These are phyloP conservation scores for Acromyrmex echinatior DNA, from an alignment of 1,140 invertebrate species.

Conservation along the genomic window DNA sequence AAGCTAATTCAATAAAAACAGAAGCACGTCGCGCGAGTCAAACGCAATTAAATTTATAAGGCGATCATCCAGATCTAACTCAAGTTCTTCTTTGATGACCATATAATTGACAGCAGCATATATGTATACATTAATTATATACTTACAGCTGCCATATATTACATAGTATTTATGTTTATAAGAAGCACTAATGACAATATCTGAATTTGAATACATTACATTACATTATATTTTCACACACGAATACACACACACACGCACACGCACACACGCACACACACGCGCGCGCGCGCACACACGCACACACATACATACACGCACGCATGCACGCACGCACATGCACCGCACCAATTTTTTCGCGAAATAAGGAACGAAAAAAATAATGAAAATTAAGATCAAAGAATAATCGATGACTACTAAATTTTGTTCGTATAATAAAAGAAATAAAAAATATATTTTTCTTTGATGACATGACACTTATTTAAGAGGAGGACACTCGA, in stretches of 20 bases:
- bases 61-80: not conserved
- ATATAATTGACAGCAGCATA: not conserved
- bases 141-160: slow-evolving; percentile 4
- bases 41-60: not conserved
- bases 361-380: not conserved
- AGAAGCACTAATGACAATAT: not conserved
- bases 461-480: not conserved
- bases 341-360: not conserved
- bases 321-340: too few species aligned
- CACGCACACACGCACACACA: too few species aligned
- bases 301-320: too few species aligned
- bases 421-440: not conserved
- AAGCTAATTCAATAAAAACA: slow-evolving; percentile 43
- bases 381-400: not conserved
- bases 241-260: too few species aligned
- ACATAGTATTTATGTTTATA: not conserved
- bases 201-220: not conserved
- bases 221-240: not conserved
- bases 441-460: not conserved
- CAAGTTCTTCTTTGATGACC: not conserved
- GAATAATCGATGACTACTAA: not conserved
- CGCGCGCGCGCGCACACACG: too few species aligned
- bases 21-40: not conserved
- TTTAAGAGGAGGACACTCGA: not conserved
- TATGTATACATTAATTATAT: slow-evolving; percentile 8